phyloP scores from a whole-genome alignment of 2,888 invertebrate species.

The Ceraclea dissimilis region DNA sequence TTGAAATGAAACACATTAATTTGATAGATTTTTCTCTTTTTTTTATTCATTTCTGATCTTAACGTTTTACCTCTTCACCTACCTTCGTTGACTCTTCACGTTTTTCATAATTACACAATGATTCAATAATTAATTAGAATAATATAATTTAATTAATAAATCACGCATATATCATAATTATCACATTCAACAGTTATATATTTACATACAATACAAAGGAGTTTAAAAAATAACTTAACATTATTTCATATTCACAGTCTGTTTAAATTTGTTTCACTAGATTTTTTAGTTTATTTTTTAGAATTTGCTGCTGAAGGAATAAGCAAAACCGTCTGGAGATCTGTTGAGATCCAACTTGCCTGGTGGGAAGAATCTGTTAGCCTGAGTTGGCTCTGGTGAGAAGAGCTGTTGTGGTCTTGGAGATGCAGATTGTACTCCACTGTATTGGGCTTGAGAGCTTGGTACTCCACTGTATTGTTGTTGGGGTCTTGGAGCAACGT shows the following conservation, averaged over 20 bases:
- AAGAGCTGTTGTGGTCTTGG: constrained; percentile 44
- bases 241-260: constrained; percentile 20
- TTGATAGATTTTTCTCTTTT: no score
- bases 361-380: constrained; percentile 71
- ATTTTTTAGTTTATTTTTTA: constrained; percentile 9
- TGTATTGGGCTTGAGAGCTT: constrained; percentile 34
- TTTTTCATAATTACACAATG: no score
- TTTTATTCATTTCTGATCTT: no score
- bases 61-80: no score
- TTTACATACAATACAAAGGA: constrained; percentile 8
- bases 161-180: no score
- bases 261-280: constrained; percentile 1
- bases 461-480: constrained; percentile 26
- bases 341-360: constrained; percentile 80
- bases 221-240: constrained; percentile 18
- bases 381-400: constrained; percentile 55
- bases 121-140: no score
- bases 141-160: no score
- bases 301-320: constrained; percentile 61
- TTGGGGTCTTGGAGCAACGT: constrained; percentile 8
- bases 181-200: neutral
- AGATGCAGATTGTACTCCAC: constrained; percentile 28
- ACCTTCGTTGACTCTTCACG: no score
- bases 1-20: no score
- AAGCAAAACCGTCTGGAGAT: constrained; percentile 82